phyloP scores from a whole-genome alignment of 2,888 invertebrate species.

The Flabesymbios commensalis region DNA sequence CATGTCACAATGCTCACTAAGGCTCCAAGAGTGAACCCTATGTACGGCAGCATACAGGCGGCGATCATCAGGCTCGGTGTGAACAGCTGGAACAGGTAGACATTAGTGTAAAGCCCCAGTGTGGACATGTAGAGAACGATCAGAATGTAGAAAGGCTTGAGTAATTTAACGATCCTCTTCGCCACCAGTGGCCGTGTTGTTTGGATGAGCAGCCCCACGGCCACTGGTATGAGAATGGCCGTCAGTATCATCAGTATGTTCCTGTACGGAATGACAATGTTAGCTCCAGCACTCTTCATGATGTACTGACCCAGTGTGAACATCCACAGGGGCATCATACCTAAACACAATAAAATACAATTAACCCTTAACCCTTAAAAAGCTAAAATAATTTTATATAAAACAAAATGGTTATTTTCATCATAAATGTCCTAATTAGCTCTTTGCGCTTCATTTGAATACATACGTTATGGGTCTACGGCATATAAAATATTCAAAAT shows the following conservation, averaged over 20 bases:
- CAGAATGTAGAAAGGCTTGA: conserved; percentile 61
- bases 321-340: conserved; percentile 66
- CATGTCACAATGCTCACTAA: conserved; percentile 41
- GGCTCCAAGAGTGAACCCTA: conserved; percentile 51
- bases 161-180: conserved; percentile 49
- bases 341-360: no score
- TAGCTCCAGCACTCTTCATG: conserved; percentile 39
- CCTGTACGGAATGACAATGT: conserved; percentile 57
- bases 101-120: conserved; percentile 70
- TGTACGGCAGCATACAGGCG: conserved; percentile 52
- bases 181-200: conserved; percentile 50
- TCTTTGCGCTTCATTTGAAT: no score
- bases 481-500: no score
- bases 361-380: no score
- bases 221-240: conserved; percentile 62
- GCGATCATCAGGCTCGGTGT: conserved; percentile 60
- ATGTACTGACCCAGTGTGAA: conserved; percentile 59
- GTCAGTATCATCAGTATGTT: conserved; percentile 62
- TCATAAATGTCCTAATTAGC: no score
- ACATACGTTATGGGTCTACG: no score
- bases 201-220: conserved; percentile 62
- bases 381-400: no score
- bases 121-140: conserved; percentile 62
- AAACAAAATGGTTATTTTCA: no score
- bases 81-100: conserved; percentile 85